Base-by-base conservation (phyloP, 2,888 invertebrate species). In the Perizoma flavofasciatum region DNA sequence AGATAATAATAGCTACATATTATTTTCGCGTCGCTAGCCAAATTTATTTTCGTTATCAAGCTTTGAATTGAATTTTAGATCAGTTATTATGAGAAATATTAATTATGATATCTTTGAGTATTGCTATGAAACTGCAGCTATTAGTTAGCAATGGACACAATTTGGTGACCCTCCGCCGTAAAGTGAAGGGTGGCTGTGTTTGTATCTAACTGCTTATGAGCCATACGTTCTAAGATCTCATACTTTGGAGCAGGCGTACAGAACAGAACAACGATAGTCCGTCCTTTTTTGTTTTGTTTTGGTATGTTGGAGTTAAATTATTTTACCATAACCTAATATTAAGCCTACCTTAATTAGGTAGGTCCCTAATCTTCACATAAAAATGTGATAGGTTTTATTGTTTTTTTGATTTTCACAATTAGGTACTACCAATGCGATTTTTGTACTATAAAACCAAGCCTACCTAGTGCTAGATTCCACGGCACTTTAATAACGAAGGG, bases 121-220 rank as follows among this genome's bases (percentile, higher is more conserved):
- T 22, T 8, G 49, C 43, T 45, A 58, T 49, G 55, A 51, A 48
- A 48, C n/a, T 55, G 57, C 44, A 57, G 54, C 57, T 54, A 51
- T 58, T 53, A 22, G 57, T 50, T 44, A 54, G 46, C 34, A 55
- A 58, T 54, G 34, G 51, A 37, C 47, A 54, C 49, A 54, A 48
- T 54, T 54, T 37, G 41, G 56, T 46, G 53, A 48, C 51, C 58
- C 58, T 48, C 34, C 6, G 54, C 8, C 48, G 37, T 61, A 51
- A 56, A 55, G 45, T 62, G 55, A 62, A 58, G 62, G 57, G 58
- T 45, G 34, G 10, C 47, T n/a, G 47, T 50, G 53, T 57, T 56
- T 61, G 61, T 56, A 53, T 61, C 44, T 58, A 54, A 62, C 56
- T 58, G 62, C 55, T 55, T 49, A 58, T 48, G 51, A 45, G 54